Evolutionary conservation across 2,797 vertebrate genomes (phyloP), one percentile per base, ranked within the genome.

Genomic region (Acipenser ruthenus): DNA sequence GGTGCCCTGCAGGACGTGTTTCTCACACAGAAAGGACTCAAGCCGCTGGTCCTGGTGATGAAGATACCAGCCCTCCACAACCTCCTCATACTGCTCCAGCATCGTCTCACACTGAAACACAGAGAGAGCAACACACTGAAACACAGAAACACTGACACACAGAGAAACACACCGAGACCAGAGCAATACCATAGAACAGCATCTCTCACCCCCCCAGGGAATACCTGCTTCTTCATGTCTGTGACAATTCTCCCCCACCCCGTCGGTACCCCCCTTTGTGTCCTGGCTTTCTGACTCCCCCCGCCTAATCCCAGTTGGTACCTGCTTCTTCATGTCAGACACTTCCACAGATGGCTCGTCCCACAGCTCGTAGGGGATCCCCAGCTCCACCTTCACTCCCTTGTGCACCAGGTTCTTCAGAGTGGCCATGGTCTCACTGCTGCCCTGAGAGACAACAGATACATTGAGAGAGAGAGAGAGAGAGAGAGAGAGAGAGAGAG

Each of bases 1-100:
- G 6, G 86, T 75, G 0, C 70, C 49, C 56, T 74, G 61, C 47
- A 94, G 90, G 70, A 94, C 82, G 1, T 91, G 90, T 2, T 68
- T 77, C 72, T 83, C 73, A 65, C 93, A 94, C 49, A 94, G 88
- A 77, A 93, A 93, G 62, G 62, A 77, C 75, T 92, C 90, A 68
- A 94, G 83, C 59, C 86, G 78, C 73, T 89, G 69, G 53, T 90
- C 90, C 82, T 93, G 93, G 69, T 92, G 90, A 69, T 88, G 83
- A 77, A 94, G 94, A 80, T 93, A 94, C 93, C 93, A 94, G 73
- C 89, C 86, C 82, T 92, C 92, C 66, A 94, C 86, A 0, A 92
- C 78, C 1, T 93, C 91, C 80, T 94, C 93, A 48, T 81, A 89
- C 75, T 82, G 66, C 80, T 94, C 93, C 78, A 94, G 82, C 92